Evolutionary conservation across 2,113 vertebrate species (phyloP).

Genomic region (Phyllostomus hastatus): DNA sequence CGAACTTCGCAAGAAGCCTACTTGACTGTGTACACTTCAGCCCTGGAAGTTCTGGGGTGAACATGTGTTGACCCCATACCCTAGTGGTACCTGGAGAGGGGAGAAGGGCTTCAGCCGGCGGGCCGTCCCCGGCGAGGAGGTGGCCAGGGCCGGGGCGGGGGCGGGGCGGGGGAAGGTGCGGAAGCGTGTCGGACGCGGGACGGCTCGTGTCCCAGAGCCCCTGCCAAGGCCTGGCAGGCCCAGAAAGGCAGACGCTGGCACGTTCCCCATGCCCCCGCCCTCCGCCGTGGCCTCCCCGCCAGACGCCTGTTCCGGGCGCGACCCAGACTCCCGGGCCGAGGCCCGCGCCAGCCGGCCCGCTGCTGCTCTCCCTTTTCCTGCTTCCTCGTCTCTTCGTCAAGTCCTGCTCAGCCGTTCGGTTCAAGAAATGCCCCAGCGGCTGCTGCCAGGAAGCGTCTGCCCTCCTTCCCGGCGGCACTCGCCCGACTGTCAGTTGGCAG

Average conservation of each 20-base stretch:
- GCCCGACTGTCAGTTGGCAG: conserved; percentile 61
- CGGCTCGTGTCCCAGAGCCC: conserved; percentile 66
- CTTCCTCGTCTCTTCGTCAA: conserved; percentile 45
- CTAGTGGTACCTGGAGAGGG: background rate
- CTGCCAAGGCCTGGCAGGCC: conserved; percentile 68
- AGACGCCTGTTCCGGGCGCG: conserved; percentile 62
- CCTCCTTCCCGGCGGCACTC: conserved; percentile 38
- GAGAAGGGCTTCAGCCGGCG: background rate
- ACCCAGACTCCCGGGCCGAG: conserved; percentile 50
- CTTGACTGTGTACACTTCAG: background rate
- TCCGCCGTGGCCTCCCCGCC: conserved; percentile 35
- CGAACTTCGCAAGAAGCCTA: background rate
- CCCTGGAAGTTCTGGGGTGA: background rate
- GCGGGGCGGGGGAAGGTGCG: conserved; percentile 51
- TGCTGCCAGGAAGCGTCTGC: conserved; percentile 62
- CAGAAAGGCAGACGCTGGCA: conserved; percentile 65
- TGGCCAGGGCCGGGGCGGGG: conserved; percentile 43
- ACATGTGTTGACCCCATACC: background rate
- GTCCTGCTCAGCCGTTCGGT: conserved; percentile 25
- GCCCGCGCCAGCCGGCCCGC: background rate
- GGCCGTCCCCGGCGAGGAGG: conserved; percentile 39
- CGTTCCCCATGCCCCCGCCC: background rate
- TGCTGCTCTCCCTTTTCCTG: background rate
- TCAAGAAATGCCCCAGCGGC: conserved; percentile 19
- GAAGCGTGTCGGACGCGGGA: conserved; percentile 65